Evolutionary conservation across 2,113 vertebrate genomes (phyloP).

Genomic region (Falco punctatus): DNA sequence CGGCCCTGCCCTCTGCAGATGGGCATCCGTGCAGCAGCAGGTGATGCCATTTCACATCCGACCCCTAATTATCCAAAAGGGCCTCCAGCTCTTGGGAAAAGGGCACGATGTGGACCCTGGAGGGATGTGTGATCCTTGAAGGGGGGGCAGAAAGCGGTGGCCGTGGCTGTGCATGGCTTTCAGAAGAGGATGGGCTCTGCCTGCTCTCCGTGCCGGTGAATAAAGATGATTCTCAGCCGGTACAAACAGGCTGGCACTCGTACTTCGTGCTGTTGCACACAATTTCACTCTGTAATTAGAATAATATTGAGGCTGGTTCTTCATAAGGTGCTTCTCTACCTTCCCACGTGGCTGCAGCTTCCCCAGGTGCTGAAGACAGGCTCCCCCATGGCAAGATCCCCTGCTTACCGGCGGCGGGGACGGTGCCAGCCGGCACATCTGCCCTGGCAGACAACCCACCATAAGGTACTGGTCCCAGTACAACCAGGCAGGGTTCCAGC

Average conservation of each 20-base stretch:
- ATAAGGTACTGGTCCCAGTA: background rate
- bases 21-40: fast-evolving
- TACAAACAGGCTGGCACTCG: background rate
- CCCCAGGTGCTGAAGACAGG: background rate
- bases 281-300: background rate
- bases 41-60: background rate
- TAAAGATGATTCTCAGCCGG: background rate
- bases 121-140: background rate
- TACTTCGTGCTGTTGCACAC: fast-evolving
- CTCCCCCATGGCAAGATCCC: fast-evolving
- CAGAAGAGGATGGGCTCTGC: background rate
- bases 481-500: background rate
- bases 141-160: background rate
- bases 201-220: background rate
- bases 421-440: background rate
- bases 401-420: fast-evolving
- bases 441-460: fast-evolving
- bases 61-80: background rate
- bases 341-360: too few relatives aligned
- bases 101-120: background rate
- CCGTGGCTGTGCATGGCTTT: fast-evolving
- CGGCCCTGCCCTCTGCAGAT: background rate
- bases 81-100: background rate
- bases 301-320: background rate
- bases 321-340: background rate